A percentile compares a stretch with the other conserved stretches of the same genome.
phyloP scores from a whole-genome alignment of 2,113 vertebrate species.

The Dolichotis patagonum region DNA sequence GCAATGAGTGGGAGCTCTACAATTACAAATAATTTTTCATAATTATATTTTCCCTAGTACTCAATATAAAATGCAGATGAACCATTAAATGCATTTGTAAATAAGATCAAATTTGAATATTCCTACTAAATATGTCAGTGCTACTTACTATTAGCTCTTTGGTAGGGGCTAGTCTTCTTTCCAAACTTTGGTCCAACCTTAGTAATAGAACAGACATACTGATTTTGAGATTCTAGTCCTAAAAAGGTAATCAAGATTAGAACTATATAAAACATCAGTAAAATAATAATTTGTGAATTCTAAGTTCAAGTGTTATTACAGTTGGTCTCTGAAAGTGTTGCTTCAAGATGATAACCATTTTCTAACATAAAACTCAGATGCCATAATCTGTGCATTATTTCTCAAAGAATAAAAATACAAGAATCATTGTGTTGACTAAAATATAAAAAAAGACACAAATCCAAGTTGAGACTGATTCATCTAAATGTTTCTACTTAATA shows the following conservation, averaged over 20 bases:
- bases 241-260: background rate
- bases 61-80: slow-evolving; percentile 70
- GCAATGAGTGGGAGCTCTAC: slow-evolving; percentile 10
- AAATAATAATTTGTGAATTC: slow-evolving; percentile 28
- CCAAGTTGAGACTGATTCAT: background rate
- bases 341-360: background rate
- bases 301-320: slow-evolving; percentile 4
- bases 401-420: slow-evolving; percentile 27
- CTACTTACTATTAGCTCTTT: slow-evolving; percentile 10
- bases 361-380: background rate
- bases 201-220: background rate
- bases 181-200: background rate
- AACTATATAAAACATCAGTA: background rate
- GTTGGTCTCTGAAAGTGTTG: background rate
- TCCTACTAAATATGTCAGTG: background rate
- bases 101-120: slow-evolving; percentile 68
- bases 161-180: background rate
- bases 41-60: slow-evolving; percentile 72
- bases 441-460: slow-evolving; percentile 30
- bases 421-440: background rate
- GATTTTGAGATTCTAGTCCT: slow-evolving; percentile 1
- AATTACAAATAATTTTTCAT: slow-evolving; percentile 63
- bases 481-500: background rate
- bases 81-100: slow-evolving; percentile 63
- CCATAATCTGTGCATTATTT: background rate